Conservation (phyloP, 2,113 vertebrate genomes). For the Camelus dromedarius region DNA sequence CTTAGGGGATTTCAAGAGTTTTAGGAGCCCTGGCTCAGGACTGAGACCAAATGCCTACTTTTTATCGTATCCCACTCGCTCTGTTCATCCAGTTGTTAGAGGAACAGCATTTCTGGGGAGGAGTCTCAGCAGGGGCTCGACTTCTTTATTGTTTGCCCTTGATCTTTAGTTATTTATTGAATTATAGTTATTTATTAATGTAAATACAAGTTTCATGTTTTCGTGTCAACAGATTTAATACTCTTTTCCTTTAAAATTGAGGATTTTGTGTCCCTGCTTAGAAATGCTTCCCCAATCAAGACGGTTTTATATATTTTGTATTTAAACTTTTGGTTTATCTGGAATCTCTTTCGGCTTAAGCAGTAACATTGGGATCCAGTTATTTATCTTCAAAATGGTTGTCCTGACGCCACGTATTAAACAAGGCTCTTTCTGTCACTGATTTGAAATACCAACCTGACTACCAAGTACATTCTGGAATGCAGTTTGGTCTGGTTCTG, state of each 20-base stretch:
- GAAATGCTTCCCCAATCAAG: not conserved
- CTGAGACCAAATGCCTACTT: too few species aligned
- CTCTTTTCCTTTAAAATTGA: not conserved
- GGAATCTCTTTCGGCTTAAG: not conserved
- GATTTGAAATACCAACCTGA: not conserved
- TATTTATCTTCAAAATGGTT: not conserved
- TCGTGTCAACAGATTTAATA: not conserved
- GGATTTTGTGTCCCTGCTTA: not conserved
- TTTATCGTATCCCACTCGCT: too few species aligned
- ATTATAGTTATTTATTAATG: not conserved
- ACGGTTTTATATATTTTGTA: not conserved
- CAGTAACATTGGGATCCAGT: not conserved
- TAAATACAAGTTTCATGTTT: not conserved
- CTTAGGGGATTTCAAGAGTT: too few species aligned
- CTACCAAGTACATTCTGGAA: too few species aligned
- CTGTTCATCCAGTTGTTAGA: too few species aligned
- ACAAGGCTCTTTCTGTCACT: too few species aligned
- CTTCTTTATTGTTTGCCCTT: not conserved
- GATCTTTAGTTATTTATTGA: not conserved
- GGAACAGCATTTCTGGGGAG: too few species aligned
- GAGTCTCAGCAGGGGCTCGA: too few species aligned
- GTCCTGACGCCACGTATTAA: not conserved
- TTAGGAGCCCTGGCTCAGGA: too few species aligned
- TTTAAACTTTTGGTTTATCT: not conserved
- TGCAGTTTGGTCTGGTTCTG: not conserved